Evolutionary conservation across 2,797 vertebrate species (phyloP).

Genomic region (Erethizon dorsatum): DNA sequence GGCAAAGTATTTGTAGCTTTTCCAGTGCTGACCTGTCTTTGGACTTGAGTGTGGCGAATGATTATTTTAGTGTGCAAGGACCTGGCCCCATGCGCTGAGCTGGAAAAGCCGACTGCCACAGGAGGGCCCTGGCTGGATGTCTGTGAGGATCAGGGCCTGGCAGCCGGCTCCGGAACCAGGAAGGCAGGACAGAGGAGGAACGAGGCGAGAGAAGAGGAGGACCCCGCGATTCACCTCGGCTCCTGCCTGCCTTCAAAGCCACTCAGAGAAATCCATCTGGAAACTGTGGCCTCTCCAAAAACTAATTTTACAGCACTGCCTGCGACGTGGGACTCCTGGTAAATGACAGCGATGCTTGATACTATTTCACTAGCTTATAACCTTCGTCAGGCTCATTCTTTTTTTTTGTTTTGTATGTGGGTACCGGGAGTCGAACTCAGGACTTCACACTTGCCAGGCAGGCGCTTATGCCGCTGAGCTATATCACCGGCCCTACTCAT

Average conservation of each 20-base stretch:
- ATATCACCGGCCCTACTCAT: background rate
- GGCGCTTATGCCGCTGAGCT: too few species aligned
- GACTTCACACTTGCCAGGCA: too few species aligned
- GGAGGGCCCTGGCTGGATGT: background rate
- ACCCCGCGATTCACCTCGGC: background rate
- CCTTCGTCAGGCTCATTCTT: background rate
- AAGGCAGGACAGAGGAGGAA: background rate
- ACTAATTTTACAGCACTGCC: background rate
- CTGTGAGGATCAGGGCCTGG: background rate
- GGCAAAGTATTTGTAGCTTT: conserved; percentile 49
- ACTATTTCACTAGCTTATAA: background rate
- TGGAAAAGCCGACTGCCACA: background rate
- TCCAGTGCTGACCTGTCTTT: conserved; percentile 11
- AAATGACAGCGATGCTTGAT: background rate
- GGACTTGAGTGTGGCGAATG: background rate
- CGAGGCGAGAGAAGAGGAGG: background rate
- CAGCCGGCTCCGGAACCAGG: background rate
- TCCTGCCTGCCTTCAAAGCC: background rate
- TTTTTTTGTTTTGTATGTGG: too few species aligned
- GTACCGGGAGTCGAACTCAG: too few species aligned
- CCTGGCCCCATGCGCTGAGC: background rate
- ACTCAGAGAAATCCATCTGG: background rate
- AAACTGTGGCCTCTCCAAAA: background rate
- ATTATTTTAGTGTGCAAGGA: background rate
- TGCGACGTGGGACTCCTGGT: background rate